Evolutionary conservation across 2,888 invertebrate genomes (phyloP), one percentile per base, ranked within the genome.

Genomic region (Trissolcus brochymenae): DNA sequence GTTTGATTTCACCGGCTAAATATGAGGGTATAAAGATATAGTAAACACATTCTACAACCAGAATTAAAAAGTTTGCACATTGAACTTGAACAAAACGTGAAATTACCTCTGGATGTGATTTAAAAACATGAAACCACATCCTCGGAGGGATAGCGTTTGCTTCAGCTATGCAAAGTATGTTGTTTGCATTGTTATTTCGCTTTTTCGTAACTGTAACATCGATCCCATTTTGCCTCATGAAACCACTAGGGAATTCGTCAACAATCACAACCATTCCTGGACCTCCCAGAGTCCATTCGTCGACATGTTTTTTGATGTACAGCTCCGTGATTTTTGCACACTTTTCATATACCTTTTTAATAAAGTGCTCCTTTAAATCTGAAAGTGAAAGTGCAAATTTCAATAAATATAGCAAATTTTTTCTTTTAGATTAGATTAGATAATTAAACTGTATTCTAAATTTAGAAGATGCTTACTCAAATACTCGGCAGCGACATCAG

Each of bases 161-260:
- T 86, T 94, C 94, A 17, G 93, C 93, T 6, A 94, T 90, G 89
- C 94, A 94, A 17, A 94, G 87, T 82, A 94, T 92, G 68, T 91
- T 90, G 70, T 92, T 92, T 64, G 91, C 91, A 82, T 90, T 90
- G 79, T 90, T 90, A 73, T 88, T 89, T 72, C 91, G 91, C 72
- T 91, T 92, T 0, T 91, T 89, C 29, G 86, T 83, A 64, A 85
- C 86, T 53, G 85, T 85, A 16, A 88, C 90, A 9, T 92, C 91
- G 65, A 91, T 91, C 0, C 90, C 90, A 6, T 90, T 91, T 43
- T 91, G 90, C 54, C 91, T 88, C 88, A 92, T 92, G 64, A 91
- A 89, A 54, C 93, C 93, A 82, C 91, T 91, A 0, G 94, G 94
- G 85, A 92, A 94, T 84, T 93, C 90, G 81, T 93, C 93, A 0